Percentiles rank a stretch among this genome's conserved stretches.
phyloP scores from a whole-genome alignment of 1,140 invertebrate genomes.

The Halesus radiatus region DNA sequence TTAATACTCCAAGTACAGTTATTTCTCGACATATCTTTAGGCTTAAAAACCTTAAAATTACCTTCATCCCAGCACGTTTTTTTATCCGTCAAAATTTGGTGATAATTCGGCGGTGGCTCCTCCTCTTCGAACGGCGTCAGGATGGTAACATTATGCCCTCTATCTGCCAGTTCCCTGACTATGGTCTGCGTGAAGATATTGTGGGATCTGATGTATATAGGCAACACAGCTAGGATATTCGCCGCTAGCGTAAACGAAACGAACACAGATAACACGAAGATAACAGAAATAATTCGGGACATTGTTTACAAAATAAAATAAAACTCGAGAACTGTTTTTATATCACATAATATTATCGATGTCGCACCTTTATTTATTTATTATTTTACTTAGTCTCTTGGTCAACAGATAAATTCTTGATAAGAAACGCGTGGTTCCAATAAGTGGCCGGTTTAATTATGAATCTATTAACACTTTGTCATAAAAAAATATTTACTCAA shows the following conservation, averaged over 20 bases:
- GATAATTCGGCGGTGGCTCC: slow-evolving; percentile 67
- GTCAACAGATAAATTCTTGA: no score
- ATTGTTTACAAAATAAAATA: no score
- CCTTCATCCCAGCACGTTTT: slow-evolving; percentile 68
- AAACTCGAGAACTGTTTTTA: no score
- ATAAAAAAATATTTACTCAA: no score
- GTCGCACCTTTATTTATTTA: no score
- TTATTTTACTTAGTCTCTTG: no score
- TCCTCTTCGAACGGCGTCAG: slow-evolving; percentile 68
- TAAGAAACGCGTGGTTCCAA: no score
- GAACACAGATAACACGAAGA: not conserved
- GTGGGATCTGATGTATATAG: slow-evolving; percentile 67
- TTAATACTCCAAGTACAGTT: no score
- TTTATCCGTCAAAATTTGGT: slow-evolving; percentile 68
- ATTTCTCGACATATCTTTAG: no score
- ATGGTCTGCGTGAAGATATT: slow-evolving; percentile 71
- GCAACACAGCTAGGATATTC: slow-evolving; percentile 63
- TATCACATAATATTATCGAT: no score
- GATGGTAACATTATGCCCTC: slow-evolving; percentile 75
- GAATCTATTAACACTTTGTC: no score
- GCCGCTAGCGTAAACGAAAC: slow-evolving; percentile 51
- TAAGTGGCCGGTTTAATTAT: no score
- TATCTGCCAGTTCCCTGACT: slow-evolving; percentile 68
- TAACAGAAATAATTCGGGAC: not conserved
- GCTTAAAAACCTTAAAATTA: not conserved